These are phyloP conservation scores for Xiphophorus couchianus DNA, from an alignment of 2,113 vertebrate species.

Conservation along the genomic window DNA sequence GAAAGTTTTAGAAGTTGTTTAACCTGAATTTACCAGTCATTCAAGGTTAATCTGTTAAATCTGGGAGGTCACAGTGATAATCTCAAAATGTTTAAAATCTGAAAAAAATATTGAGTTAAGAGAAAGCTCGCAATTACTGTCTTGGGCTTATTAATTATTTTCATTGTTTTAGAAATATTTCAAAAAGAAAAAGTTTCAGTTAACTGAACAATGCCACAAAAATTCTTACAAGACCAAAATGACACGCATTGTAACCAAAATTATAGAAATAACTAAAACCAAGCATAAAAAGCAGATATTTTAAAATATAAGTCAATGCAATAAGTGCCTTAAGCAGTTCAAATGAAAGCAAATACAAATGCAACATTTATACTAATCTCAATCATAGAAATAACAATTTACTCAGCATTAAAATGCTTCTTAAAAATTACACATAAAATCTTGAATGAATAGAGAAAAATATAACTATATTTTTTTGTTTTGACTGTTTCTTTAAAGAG, in stretches of 20 bases:
- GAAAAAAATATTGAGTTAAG: conserved; percentile 4
- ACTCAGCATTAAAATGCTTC: too few species aligned
- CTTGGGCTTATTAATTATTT: background rate
- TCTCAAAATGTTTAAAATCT: conserved; percentile 26
- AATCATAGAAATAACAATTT: too few species aligned
- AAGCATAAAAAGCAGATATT: too few species aligned
- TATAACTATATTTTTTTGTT: too few species aligned
- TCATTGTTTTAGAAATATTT: background rate
- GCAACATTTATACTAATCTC: too few species aligned
- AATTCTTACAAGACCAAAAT: background rate
- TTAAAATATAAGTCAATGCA: too few species aligned
- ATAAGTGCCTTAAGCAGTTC: too few species aligned
- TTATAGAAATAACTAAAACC: background rate
- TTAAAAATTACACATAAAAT: too few species aligned
- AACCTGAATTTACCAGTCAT: conserved; percentile 45
- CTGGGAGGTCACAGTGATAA: conserved; percentile 45
- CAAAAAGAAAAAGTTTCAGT: background rate
- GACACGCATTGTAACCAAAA: background rate
- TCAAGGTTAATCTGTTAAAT: conserved; percentile 61
- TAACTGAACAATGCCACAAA: background rate
- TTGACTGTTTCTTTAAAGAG: too few species aligned
- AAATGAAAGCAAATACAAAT: too few species aligned
- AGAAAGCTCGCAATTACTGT: background rate
- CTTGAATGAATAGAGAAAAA: too few species aligned
- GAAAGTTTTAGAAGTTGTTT: conserved; percentile 50